These are phyloP conservation scores for Tipula helvola DNA, from an alignment of 2,888 invertebrate genomes.

Conservation along the genomic window DNA sequence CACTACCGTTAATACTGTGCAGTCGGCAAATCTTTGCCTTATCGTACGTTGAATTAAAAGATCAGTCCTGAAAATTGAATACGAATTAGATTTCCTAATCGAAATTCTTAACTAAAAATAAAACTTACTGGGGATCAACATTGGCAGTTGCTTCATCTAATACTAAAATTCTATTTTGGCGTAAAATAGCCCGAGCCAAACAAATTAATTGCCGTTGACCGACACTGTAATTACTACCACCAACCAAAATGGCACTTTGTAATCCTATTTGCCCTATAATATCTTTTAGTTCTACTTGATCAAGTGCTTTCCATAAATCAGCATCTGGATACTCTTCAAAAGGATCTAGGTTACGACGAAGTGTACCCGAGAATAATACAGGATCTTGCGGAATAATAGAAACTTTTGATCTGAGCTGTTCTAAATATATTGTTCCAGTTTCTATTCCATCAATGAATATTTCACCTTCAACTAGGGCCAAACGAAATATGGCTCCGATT, in stretches of 20 bases:
- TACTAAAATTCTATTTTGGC: slow-evolving; percentile 64
- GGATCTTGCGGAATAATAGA: slow-evolving; percentile 50
- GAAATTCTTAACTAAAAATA: neutral
- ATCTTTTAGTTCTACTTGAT: slow-evolving; percentile 54
- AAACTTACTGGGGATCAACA: slow-evolving; percentile 40
- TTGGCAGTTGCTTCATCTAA: slow-evolving; percentile 54
- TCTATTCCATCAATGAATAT: slow-evolving; percentile 58
- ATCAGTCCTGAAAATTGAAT: slow-evolving; percentile 43
- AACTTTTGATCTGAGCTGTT: slow-evolving; percentile 45
- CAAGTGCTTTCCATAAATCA: slow-evolving; percentile 55
- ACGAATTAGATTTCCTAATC: neutral
- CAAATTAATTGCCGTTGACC: slow-evolving; percentile 62
- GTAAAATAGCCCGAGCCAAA: slow-evolving; percentile 67
- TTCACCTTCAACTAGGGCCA: slow-evolving; percentile 51
- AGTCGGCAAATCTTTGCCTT: slow-evolving; percentile 54
- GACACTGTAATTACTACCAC: slow-evolving; percentile 47
- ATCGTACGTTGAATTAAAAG: slow-evolving; percentile 67
- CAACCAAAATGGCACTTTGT: slow-evolving; percentile 41
- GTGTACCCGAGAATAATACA: slow-evolving; percentile 38
- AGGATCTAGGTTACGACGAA: slow-evolving; percentile 57
- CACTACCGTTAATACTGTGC: slow-evolving; percentile 76
- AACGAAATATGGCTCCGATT: slow-evolving; percentile 42
- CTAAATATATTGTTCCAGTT: slow-evolving; percentile 43
- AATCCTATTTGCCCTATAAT: slow-evolving; percentile 38
- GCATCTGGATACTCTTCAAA: slow-evolving; percentile 57